Conservation (phyloP, 2,113 vertebrate genomes). For the Chloebia gouldiae region DNA sequence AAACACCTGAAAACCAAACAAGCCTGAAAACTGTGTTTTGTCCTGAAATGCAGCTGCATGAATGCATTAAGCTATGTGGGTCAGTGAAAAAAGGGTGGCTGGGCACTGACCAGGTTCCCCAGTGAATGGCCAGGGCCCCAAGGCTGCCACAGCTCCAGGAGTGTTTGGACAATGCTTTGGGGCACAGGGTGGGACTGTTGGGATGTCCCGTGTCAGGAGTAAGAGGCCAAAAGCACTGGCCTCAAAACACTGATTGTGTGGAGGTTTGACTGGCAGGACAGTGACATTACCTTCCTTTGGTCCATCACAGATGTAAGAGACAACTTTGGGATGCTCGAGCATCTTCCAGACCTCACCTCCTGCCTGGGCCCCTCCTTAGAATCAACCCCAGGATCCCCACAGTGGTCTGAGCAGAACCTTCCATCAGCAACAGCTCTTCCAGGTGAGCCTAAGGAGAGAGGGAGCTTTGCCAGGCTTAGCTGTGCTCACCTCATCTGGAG, state of each 20-base stretch:
- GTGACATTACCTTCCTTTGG: background rate
- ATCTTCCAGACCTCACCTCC: background rate
- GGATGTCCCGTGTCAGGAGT: background rate
- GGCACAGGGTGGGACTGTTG: background rate
- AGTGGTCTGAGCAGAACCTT: background rate
- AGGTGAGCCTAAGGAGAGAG: background rate
- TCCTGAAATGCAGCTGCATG: background rate
- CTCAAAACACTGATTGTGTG: fast-evolving
- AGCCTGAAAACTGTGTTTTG: background rate
- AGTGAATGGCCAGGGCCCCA: background rate
- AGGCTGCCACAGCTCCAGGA: background rate
- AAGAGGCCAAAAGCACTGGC: background rate
- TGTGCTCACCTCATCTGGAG: background rate
- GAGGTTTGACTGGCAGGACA: background rate
- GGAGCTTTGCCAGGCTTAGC: background rate
- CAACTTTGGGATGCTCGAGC: fast-evolving
- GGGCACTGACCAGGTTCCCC: background rate
- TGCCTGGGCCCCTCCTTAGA: background rate
- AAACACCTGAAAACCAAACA: background rate
- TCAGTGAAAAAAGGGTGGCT: background rate
- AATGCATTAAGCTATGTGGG: background rate
- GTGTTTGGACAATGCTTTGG: background rate
- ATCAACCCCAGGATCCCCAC: background rate
- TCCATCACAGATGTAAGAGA: background rate
- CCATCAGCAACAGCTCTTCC: background rate